phyloP scores from a whole-genome alignment of 2,888 invertebrate species.

The Crocallis elinguaria region DNA sequence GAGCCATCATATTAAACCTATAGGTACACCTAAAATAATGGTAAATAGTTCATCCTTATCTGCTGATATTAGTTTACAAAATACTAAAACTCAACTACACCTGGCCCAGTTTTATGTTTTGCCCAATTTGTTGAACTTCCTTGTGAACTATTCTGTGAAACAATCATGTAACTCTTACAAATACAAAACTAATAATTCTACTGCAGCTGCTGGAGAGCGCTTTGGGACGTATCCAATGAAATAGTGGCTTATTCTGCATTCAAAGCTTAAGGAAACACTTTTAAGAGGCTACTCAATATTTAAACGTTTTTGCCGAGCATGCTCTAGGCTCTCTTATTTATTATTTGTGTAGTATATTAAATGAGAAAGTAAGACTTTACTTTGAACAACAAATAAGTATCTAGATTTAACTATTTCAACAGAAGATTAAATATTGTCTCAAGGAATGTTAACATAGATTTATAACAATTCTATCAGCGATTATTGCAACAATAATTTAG shows the following conservation, averaged over 20 bases:
- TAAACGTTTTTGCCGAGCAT: constrained; percentile 38
- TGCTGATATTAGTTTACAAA: too few relatives aligned
- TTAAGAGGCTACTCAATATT: constrained; percentile 52
- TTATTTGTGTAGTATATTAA: constrained; percentile 22
- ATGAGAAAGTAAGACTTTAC: too few relatives aligned
- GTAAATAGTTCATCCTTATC: too few relatives aligned
- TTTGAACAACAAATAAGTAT: too few relatives aligned
- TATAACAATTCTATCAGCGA: too few relatives aligned
- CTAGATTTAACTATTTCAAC: too few relatives aligned
- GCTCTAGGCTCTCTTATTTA: constrained; percentile 22
- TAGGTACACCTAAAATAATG: too few relatives aligned
- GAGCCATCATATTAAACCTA: too few relatives aligned
- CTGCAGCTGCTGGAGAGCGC: constrained; percentile 28
- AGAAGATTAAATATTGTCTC: too few relatives aligned
- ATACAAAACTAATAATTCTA: constrained; percentile 32
- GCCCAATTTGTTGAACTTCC: not conserved
- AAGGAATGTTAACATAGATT: too few relatives aligned
- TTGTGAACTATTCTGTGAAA: not conserved
- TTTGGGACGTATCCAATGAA: constrained; percentile 49
- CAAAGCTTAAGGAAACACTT: constrained; percentile 53
- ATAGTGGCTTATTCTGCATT: constrained; percentile 57
- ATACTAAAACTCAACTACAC: too few relatives aligned
- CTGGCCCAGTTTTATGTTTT: not conserved
- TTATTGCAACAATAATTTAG: too few relatives aligned
- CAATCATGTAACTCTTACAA: constrained; percentile 8